Conservation (phyloP, 2,797 vertebrate genomes). For the Morelia viridis region DNA sequence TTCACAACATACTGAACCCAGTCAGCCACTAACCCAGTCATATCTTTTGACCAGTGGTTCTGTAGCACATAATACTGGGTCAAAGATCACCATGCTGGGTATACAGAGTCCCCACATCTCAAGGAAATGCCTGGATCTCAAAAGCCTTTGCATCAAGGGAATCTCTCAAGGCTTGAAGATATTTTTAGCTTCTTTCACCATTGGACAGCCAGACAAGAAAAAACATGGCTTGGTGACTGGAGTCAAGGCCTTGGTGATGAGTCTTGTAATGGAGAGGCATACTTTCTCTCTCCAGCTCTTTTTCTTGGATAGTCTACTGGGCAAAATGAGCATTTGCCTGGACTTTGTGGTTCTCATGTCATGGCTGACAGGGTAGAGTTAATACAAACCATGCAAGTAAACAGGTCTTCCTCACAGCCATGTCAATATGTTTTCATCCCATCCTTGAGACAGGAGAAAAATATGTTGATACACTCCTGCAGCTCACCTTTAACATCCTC, state of each 20-base stretch:
- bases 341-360: background rate
- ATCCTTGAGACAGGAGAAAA: background rate
- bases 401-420: background rate
- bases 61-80: background rate
- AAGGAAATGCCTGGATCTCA: background rate
- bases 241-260: background rate
- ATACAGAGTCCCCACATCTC: background rate
- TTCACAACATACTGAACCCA: background rate
- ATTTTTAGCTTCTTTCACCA: background rate
- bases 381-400: background rate
- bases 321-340: background rate
- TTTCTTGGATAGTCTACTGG: background rate
- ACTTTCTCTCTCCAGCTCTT: background rate
- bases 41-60: background rate
- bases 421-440: background rate
- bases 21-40: background rate
- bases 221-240: background rate
- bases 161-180: background rate
- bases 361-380: background rate
- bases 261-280: background rate
- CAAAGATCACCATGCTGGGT: background rate
- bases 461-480: background rate
- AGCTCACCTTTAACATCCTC: background rate
- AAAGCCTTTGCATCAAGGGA: background rate
- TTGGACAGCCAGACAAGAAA: background rate